Evolutionary conservation across 2,797 vertebrate genomes (phyloP).

Genomic region (Gobionotothen gibberifrons): DNA sequence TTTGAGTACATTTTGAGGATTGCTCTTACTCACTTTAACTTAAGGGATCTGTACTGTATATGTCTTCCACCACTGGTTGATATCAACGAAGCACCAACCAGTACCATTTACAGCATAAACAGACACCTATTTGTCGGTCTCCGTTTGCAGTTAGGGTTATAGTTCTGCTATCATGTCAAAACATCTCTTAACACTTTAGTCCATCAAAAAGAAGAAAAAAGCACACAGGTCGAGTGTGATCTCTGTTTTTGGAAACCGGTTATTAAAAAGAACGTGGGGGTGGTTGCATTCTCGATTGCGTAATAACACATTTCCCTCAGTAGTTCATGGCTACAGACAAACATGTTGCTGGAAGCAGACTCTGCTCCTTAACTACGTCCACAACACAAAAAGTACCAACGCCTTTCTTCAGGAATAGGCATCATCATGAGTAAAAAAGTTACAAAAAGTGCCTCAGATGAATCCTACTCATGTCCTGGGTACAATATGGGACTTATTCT

Average conservation of each 20-base stretch:
- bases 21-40: too few relatives aligned
- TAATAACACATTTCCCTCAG: conserved; percentile 74
- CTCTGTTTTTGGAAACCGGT: conserved; percentile 72
- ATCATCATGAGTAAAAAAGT: conserved; percentile 19
- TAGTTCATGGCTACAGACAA: conserved; percentile 71
- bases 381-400: conserved; percentile 62
- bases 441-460: conserved; percentile 24
- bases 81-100: neutral
- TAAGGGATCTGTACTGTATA: too few relatives aligned
- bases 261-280: conserved; percentile 72
- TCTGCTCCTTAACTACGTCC: conserved; percentile 71
- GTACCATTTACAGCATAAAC: neutral
- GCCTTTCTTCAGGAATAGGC: conserved; percentile 40
- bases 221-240: conserved; percentile 42
- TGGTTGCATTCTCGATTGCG: conserved; percentile 70
- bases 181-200: conserved; percentile 31
- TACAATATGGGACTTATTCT: conserved; percentile 44
- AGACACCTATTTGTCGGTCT: neutral
- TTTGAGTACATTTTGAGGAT: too few relatives aligned
- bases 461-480: conserved; percentile 14
- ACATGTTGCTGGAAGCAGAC: conserved; percentile 67
- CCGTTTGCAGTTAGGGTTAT: conserved; percentile 19
- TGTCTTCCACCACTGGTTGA: too few relatives aligned
- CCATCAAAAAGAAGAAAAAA: conserved; percentile 12
- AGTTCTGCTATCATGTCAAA: conserved; percentile 19